A percentile compares a stretch with the other conserved stretches of the same genome.
Conservation (phyloP, 2,888 invertebrate species). For the Deroplatys truncata region DNA sequence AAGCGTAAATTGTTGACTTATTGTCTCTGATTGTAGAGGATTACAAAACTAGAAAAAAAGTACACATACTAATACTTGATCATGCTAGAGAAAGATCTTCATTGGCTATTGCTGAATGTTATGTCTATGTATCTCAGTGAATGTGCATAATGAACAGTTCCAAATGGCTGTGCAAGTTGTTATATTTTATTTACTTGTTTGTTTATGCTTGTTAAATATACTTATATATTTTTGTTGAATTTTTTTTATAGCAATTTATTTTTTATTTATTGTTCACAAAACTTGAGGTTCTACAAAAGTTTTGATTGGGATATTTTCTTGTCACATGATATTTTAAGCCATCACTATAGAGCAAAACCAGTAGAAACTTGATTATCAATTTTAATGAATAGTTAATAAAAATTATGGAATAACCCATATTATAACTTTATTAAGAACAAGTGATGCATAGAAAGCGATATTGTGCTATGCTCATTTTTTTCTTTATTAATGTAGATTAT, state of each 20-base stretch:
- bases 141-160: neutral
- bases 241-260: neutral
- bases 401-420: no score
- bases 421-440: no score
- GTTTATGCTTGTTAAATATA: neutral
- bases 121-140: neutral
- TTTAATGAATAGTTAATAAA: no score
- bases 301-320: neutral
- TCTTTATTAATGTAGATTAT: no score
- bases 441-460: no score
- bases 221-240: neutral
- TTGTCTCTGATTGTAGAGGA: neutral
- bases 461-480: no score
- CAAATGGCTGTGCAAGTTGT: neutral
- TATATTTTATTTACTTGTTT: neutral
- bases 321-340: no score
- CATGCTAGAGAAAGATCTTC: neutral
- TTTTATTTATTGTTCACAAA: neutral
- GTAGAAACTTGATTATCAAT: no score
- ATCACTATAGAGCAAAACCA: no score
- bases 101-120: neutral
- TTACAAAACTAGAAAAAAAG: neutral
- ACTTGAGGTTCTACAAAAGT: neutral
- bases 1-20: neutral
- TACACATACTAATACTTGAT: neutral